These are phyloP conservation scores for Stratiomys singularior DNA, from an alignment of 2,888 invertebrate genomes.

Conservation along the genomic window DNA sequence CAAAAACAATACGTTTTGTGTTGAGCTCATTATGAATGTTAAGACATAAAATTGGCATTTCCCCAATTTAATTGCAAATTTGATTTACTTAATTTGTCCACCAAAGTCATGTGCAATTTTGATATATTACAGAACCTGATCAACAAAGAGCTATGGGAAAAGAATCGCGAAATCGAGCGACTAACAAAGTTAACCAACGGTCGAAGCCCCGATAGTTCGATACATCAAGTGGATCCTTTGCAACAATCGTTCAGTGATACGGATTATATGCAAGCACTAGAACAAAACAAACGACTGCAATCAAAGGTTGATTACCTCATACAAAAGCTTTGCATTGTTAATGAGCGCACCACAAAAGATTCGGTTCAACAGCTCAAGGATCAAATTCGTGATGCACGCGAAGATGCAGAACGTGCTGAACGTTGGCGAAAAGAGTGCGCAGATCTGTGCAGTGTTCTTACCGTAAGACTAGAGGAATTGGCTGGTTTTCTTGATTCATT, in stretches of 20 bases:
- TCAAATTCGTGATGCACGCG: conserved; percentile 58
- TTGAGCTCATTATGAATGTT: too few species aligned
- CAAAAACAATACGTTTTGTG: background rate
- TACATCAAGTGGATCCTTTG: conserved; percentile 54
- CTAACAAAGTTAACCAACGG: conserved; percentile 60
- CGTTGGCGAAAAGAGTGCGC: conserved; percentile 62
- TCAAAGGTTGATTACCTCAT: conserved; percentile 61
- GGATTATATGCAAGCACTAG: conserved; percentile 60
- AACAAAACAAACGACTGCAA: conserved; percentile 61
- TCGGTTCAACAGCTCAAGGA: conserved; percentile 56
- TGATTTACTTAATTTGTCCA: too few species aligned
- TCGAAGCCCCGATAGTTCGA: conserved; percentile 49
- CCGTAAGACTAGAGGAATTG: conserved; percentile 70
- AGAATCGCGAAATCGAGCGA: conserved; percentile 70
- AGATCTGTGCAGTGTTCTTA: conserved; percentile 65
- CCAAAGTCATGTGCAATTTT: too few species aligned
- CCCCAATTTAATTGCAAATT: too few species aligned
- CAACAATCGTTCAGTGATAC: conserved; percentile 61
- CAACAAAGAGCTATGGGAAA: conserved; percentile 70
- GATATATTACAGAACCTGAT: conserved; percentile 65
- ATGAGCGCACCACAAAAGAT: conserved; percentile 56
- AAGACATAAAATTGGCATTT: too few species aligned
- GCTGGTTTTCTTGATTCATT: conserved; percentile 72
- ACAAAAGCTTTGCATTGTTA: conserved; percentile 55
- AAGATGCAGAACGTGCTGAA: conserved; percentile 59